A percentile compares a stretch with the other conserved stretches of the same genome.
Conservation (phyloP, 2,797 vertebrate genomes). For the Oreochromis mossambicus region DNA sequence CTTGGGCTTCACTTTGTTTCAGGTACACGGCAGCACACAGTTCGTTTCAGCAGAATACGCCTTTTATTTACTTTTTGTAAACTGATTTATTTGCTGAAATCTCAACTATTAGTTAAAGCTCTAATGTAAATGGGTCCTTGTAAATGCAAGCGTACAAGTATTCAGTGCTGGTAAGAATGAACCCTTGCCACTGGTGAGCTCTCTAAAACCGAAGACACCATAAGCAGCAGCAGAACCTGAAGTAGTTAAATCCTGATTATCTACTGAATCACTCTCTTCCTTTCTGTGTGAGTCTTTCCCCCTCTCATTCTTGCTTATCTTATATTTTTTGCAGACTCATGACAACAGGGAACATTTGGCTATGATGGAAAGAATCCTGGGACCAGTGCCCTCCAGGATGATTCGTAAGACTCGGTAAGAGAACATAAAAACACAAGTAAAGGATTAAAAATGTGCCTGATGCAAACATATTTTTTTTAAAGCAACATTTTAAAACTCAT, state of each 20-base stretch:
- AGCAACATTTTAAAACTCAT: not conserved
- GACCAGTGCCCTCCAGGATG: conserved; percentile 94
- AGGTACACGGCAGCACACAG: conserved; percentile 73
- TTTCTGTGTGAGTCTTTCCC: not conserved
- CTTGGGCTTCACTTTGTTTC: conserved; percentile 96
- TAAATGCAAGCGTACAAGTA: not conserved
- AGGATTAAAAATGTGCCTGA: not conserved
- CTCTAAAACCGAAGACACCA: not conserved
- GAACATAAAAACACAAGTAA: not conserved
- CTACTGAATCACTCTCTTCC: not conserved
- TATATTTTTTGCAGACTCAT: conserved; percentile 81
- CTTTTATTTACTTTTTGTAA: not conserved
- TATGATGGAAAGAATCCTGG: conserved; percentile 98
- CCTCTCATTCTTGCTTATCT: not conserved
- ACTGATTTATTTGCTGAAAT: not conserved
- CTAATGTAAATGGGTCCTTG: not conserved
- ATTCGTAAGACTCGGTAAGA: conserved; percentile 90
- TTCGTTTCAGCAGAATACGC: not conserved
- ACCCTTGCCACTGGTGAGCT: not conserved
- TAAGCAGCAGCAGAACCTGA: not conserved
- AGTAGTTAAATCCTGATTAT: not conserved
- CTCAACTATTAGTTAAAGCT: not conserved
- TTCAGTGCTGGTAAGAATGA: not conserved
- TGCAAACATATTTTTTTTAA: not conserved
- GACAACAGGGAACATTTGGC: conserved; percentile 98